Percentiles rank a stretch among this genome's conserved stretches.
phyloP scores from a whole-genome alignment of 2,797 vertebrate genomes.

The Catharus ustulatus region DNA sequence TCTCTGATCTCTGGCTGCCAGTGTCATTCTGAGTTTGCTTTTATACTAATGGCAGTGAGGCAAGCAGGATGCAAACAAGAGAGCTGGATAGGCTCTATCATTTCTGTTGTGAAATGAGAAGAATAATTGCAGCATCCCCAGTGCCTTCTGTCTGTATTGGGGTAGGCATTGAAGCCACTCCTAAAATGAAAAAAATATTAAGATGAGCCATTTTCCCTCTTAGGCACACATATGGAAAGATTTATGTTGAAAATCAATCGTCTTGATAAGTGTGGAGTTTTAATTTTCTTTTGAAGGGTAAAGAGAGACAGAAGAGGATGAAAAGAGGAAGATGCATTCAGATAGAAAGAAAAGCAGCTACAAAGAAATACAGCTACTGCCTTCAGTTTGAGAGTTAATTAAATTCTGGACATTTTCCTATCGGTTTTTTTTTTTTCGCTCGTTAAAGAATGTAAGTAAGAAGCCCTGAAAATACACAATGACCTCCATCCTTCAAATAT shows the following conservation, averaged over 20 bases:
- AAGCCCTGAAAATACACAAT: background rate
- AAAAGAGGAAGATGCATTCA: background rate
- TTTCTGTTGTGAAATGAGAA: background rate
- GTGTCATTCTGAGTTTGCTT: background rate
- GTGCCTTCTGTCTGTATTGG: background rate
- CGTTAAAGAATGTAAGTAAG: background rate
- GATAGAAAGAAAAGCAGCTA: background rate
- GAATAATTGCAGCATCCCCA: background rate
- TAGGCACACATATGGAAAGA: background rate
- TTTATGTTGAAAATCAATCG: slow-evolving; percentile 4
- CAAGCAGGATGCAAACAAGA: background rate
- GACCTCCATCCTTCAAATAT: background rate
- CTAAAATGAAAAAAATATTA: background rate
- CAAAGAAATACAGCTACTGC: background rate
- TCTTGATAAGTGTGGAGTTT: background rate
- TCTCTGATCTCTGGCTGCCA: background rate
- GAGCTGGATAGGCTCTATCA: background rate
- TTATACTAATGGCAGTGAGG: background rate
- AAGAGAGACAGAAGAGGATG: background rate
- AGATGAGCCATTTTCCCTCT: background rate
- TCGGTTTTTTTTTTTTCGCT: background rate
- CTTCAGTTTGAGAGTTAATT: background rate
- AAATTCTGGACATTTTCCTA: background rate
- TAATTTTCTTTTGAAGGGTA: background rate
- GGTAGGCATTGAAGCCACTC: background rate